A percentile compares a stretch with the other conserved stretches of the same genome.
Conservation (phyloP, 2,888 invertebrate species). For the Antheraea yamamai region DNA sequence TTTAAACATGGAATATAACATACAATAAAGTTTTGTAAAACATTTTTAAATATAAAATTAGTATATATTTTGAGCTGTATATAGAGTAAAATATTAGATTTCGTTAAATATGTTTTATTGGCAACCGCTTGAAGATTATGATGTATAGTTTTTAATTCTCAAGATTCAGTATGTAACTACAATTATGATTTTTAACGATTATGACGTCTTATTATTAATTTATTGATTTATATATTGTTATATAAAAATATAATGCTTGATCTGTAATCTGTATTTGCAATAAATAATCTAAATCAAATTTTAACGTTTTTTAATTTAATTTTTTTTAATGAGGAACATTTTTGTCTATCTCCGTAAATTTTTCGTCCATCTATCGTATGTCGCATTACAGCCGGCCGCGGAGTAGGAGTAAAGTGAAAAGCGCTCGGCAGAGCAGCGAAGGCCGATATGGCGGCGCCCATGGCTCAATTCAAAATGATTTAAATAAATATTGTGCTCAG, state of each 20-base stretch:
- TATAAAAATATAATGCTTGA: conserved; percentile 13
- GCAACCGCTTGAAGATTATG: neutral
- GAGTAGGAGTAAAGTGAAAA: no score
- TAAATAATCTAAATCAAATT: conserved; percentile 2
- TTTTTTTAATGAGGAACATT: no score
- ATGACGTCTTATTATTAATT: neutral
- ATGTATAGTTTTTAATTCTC: neutral
- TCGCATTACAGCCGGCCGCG: no score
- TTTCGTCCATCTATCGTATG: no score
- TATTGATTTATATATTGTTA: neutral
- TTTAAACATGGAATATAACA: neutral
- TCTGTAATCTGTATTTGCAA: conserved; percentile 2
- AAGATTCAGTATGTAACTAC: neutral
- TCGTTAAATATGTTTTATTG: neutral
- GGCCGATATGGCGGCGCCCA: no score
- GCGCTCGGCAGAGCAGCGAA: no score
- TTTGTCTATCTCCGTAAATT: neutral
- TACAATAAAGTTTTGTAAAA: neutral
- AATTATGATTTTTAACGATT: neutral
- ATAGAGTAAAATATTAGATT: neutral
- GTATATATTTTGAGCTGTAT: neutral
- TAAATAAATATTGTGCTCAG: no score
- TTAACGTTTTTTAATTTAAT: no score
- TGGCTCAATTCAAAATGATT: no score
- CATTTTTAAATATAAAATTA: no score